These are phyloP conservation scores for Actenoides lindsayi DNA, from an alignment of 2,113 vertebrate species.

Conservation along the genomic window DNA sequence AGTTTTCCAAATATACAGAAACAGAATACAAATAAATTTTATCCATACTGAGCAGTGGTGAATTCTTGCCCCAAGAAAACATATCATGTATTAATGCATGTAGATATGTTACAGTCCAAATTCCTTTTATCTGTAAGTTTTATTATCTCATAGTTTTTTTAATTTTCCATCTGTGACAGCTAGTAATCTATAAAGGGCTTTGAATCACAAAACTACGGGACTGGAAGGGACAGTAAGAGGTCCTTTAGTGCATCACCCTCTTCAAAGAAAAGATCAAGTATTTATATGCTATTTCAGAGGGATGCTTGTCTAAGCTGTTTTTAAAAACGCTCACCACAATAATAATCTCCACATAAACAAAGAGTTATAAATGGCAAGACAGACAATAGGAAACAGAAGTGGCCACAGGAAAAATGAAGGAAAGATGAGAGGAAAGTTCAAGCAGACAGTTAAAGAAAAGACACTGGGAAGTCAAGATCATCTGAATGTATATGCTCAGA, in stretches of 20 bases:
- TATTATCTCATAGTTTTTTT: background rate
- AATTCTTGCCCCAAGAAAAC: background rate
- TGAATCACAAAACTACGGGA: background rate
- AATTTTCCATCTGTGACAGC: background rate
- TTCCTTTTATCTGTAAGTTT: background rate
- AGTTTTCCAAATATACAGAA: background rate
- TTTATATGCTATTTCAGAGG: constrained; percentile 2
- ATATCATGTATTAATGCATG: background rate
- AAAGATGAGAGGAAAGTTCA: background rate
- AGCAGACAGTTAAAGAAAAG: background rate
- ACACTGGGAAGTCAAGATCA: background rate
- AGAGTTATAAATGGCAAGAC: constrained; percentile 2
- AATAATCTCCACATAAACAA: background rate
- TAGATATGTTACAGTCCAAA: background rate
- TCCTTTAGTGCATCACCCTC: background rate
- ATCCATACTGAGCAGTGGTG: background rate
- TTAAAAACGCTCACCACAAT: constrained; percentile 5
- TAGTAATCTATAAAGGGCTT: background rate
- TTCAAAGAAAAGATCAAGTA: constrained; percentile 32
- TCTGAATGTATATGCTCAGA: background rate
- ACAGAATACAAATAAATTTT: background rate
- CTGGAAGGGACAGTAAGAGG: background rate
- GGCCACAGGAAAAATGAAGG: background rate
- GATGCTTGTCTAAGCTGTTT: background rate
- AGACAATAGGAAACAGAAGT: background rate